Evolutionary conservation across 1,140 invertebrate species (phyloP).

Genomic region (Drosophila yakuba): DNA sequence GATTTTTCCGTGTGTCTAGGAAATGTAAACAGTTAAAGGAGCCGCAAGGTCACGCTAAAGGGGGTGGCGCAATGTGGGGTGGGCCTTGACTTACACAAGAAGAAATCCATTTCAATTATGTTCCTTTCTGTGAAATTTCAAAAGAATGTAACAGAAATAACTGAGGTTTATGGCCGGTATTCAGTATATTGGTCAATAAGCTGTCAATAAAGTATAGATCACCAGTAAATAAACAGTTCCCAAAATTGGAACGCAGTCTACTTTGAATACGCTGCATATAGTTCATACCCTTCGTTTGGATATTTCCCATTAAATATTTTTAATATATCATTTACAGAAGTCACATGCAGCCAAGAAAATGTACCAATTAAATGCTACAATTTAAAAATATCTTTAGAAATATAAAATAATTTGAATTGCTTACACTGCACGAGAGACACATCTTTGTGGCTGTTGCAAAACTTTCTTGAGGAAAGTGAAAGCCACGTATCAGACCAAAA

Average conservation of each 20-base stretch:
- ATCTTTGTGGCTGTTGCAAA: slow-evolving; percentile 28
- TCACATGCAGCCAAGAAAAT: no score
- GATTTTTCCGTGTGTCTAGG: slow-evolving; percentile 1
- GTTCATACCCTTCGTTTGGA: no score
- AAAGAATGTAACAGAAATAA: no score
- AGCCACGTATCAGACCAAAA: slow-evolving; percentile 32
- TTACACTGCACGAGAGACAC: neutral
- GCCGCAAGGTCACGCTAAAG: slow-evolving; percentile 25
- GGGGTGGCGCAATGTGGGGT: slow-evolving; percentile 9
- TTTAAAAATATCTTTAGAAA: neutral
- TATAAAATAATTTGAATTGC: no score
- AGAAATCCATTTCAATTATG: neutral
- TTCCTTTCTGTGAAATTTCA: no score
- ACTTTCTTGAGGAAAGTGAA: slow-evolving; percentile 45
- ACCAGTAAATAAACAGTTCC: no score
- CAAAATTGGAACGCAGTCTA: no score
- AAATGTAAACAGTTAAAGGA: slow-evolving; percentile 21
- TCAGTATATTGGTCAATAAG: no score
- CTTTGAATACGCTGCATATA: no score
- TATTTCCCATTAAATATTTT: neutral
- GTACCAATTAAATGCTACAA: neutral
- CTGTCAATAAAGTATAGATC: no score
- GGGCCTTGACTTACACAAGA: neutral
- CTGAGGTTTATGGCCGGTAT: no score
- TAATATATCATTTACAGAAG: neutral